Percentiles rank a stretch among this genome's conserved stretches.
phyloP scores from a whole-genome alignment of 2,888 invertebrate genomes.

The Hirtodrosophila alboralis region DNA sequence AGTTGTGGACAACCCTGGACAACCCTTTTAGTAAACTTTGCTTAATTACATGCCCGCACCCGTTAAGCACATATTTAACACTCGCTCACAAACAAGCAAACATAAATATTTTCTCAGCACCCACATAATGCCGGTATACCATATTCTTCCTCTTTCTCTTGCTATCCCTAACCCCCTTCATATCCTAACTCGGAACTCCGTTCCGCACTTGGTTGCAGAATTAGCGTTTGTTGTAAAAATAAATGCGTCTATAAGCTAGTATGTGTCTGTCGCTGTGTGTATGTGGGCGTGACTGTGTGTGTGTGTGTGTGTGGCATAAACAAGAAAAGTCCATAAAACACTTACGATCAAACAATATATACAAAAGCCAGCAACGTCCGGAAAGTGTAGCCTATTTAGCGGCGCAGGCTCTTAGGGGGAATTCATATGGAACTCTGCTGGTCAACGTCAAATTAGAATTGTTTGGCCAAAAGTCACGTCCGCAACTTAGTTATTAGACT shows the following conservation, averaged over 20 bases:
- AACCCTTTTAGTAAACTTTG: constrained; percentile 73
- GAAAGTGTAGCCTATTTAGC: constrained; percentile 60
- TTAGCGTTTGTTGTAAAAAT: constrained; percentile 49
- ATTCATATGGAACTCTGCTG: constrained; percentile 3
- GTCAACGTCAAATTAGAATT: constrained; percentile 65
- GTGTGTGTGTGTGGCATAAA: constrained; percentile 48
- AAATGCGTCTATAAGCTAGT: constrained; percentile 30
- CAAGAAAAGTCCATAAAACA: constrained; percentile 80
- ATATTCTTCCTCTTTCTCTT: background rate
- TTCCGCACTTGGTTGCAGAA: constrained; percentile 51
- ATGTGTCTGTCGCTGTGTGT: constrained; percentile 1
- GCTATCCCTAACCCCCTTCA: background rate
- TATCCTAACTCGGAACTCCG: constrained; percentile 4
- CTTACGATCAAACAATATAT: constrained; percentile 69
- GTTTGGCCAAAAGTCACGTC: constrained; percentile 68
- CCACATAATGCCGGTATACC: constrained; percentile 9
- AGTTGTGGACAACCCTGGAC: constrained; percentile 18
- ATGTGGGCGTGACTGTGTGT: constrained; percentile 5
- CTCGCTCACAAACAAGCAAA: constrained; percentile 22
- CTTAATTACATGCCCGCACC: constrained; percentile 75
- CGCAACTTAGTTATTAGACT: constrained; percentile 72
- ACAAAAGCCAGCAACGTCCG: constrained; percentile 28
- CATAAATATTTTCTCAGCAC: constrained; percentile 50
- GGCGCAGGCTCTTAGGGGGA: constrained; percentile 17
- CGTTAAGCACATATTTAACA: constrained; percentile 71